These are phyloP conservation scores for Drosophila lini DNA, from an alignment of 1,140 invertebrate genomes.

Conservation along the genomic window DNA sequence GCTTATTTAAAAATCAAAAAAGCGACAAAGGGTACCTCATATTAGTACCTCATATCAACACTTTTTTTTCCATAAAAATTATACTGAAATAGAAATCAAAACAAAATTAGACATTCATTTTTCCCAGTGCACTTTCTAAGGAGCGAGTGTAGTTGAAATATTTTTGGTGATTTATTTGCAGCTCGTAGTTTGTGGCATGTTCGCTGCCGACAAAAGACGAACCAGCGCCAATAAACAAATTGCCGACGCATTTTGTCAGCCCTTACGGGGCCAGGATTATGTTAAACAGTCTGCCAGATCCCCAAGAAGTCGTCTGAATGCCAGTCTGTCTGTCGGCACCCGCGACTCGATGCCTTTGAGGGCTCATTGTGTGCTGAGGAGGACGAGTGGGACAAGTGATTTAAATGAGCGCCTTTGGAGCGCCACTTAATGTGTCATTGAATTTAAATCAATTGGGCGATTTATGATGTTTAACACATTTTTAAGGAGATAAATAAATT, in stretches of 20 bases:
- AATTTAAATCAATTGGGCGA: slow-evolving; percentile 59
- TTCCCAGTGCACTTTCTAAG: slow-evolving; percentile 30
- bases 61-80: too few species aligned
- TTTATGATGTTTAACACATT: slow-evolving; percentile 5
- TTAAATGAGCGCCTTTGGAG: slow-evolving; percentile 74
- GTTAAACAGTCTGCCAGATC: slow-evolving; percentile 64
- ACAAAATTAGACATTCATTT: not conserved
- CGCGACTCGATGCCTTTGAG: slow-evolving; percentile 22
- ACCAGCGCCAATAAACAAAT: slow-evolving; percentile 80
- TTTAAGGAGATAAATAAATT: not conserved
- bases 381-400: slow-evolving; percentile 58
- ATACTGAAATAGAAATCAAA: too few species aligned
- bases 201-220: slow-evolving; percentile 70
- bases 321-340: slow-evolving; percentile 25
- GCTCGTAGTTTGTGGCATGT: slow-evolving; percentile 81
- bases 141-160: slow-evolving; percentile 78
- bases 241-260: slow-evolving; percentile 80
- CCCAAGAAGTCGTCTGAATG: slow-evolving; percentile 30
- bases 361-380: slow-evolving; percentile 23
- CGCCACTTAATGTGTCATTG: slow-evolving; percentile 78
- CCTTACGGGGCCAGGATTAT: slow-evolving; percentile 73
- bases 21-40: too few species aligned
- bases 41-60: too few species aligned
- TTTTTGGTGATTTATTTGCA: slow-evolving; percentile 82
- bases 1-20: not conserved